Conservation (phyloP, 1,140 invertebrate genomes). For the Drosophila gunungcola region DNA sequence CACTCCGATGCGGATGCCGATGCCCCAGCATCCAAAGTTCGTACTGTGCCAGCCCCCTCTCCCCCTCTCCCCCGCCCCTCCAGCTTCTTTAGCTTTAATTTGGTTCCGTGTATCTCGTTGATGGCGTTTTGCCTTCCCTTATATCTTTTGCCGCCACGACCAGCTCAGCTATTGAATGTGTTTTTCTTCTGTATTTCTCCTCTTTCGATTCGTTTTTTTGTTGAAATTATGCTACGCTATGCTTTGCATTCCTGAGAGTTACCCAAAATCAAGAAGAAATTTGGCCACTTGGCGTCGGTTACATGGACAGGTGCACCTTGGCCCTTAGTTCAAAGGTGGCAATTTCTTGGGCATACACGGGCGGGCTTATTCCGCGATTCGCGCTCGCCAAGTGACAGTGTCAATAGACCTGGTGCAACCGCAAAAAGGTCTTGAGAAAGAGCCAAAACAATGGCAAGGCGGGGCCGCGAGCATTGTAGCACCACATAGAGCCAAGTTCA, state of each 20-base stretch:
- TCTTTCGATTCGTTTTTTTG: slow-evolving; percentile 31
- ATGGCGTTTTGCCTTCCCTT: slow-evolving; percentile 82
- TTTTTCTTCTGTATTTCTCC: slow-evolving; percentile 39
- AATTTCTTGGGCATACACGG: slow-evolving; percentile 63
- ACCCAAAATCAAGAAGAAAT: slow-evolving; percentile 12
- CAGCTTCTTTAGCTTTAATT: slow-evolving; percentile 81
- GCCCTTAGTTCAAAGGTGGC: slow-evolving; percentile 36
- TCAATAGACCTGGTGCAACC: slow-evolving; percentile 56
- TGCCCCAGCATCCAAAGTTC: slow-evolving; percentile 6
- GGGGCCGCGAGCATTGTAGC: slow-evolving; percentile 1
- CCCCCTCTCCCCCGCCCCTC: not conserved
- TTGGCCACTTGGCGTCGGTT: slow-evolving; percentile 42
- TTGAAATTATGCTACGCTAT: slow-evolving; percentile 79
- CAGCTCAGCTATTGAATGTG: slow-evolving; percentile 67
- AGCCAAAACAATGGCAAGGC: slow-evolving; percentile 15
- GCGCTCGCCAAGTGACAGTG: slow-evolving; percentile 60
- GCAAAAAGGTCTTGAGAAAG: slow-evolving; percentile 13
- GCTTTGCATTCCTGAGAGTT: slow-evolving; percentile 68
- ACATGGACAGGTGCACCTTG: slow-evolving; percentile 55
- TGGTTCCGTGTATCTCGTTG: slow-evolving; percentile 81
- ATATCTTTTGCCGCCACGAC: slow-evolving; percentile 68
- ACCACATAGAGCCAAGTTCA: slow-evolving; percentile 6
- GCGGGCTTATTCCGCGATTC: slow-evolving; percentile 57
- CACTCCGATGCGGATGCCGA: slow-evolving; percentile 22
- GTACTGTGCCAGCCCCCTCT: not conserved